Conservation (phyloP, 2,888 invertebrate species). For the Cepaea hortensis region DNA sequence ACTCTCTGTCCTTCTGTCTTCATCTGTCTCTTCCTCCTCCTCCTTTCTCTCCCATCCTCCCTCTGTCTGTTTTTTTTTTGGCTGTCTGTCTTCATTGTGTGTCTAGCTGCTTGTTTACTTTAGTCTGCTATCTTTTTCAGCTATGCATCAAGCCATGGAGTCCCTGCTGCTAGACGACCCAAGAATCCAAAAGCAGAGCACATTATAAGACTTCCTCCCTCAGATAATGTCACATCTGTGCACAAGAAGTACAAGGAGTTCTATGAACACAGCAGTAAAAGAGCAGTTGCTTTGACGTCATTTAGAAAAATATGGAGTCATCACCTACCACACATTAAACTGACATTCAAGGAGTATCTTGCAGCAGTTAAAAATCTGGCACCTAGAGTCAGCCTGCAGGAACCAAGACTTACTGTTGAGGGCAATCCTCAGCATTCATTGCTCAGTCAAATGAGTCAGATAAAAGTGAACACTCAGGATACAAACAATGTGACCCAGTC, state of each 20-base stretch:
- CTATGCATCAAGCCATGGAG: constrained; percentile 23
- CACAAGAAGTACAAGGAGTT: constrained; percentile 38
- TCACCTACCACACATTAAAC: constrained; percentile 25
- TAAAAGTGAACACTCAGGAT: neutral
- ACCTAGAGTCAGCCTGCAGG: neutral
- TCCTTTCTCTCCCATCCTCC: neutral
- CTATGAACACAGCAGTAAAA: constrained; percentile 25
- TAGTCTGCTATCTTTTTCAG: neutral
- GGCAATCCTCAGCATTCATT: neutral
- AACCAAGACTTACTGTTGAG: neutral
- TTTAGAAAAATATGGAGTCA: constrained; percentile 36
- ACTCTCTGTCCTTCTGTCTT: too few relatives aligned
- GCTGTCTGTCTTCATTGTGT: neutral
- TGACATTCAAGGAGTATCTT: constrained; percentile 16
- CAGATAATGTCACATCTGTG: constrained; percentile 32
- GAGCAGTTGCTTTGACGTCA: constrained; percentile 29
- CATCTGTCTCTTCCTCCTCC: too few relatives aligned
- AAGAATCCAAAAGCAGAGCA: constrained; percentile 25
- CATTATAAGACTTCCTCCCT: constrained; percentile 23
- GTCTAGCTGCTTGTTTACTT: neutral
- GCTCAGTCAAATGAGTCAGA: neutral
- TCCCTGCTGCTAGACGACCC: constrained; percentile 14
- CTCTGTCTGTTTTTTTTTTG: too few relatives aligned
- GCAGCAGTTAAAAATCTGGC: constrained; percentile 6
- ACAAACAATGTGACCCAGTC: neutral